These are phyloP conservation scores for Nomada hirtipes DNA, from an alignment of 2,888 invertebrate genomes.

Conservation along the genomic window DNA sequence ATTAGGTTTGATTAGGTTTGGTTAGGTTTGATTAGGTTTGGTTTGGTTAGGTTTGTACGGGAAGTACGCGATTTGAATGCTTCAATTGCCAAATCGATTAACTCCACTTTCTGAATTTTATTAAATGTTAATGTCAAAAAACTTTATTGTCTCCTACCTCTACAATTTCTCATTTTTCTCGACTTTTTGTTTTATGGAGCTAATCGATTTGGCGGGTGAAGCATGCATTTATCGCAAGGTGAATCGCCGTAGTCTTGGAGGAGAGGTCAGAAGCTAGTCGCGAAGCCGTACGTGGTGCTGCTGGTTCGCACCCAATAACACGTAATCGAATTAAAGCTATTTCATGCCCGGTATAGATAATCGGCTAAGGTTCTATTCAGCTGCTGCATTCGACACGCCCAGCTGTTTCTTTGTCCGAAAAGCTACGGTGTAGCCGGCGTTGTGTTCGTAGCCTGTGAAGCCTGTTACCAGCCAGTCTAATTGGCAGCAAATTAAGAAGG, in stretches of 20 bases:
- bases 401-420: constrained; percentile 37
- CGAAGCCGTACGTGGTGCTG: constrained; percentile 68
- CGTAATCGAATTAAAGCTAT: constrained; percentile 71
- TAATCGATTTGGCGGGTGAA: too few species aligned
- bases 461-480: background rate
- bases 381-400: constrained; percentile 38
- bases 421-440: background rate
- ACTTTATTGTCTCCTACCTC: too few species aligned
- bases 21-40: too few species aligned
- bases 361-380: constrained; percentile 45
- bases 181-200: too few species aligned
- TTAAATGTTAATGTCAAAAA: too few species aligned
- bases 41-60: too few species aligned
- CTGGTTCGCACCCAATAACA: constrained; percentile 68
- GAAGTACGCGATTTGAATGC: too few species aligned
- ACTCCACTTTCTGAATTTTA: too few species aligned
- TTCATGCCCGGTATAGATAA: constrained; percentile 49
- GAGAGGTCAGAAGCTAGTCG: constrained; percentile 46
- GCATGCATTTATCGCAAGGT: background rate
- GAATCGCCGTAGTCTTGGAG: constrained; percentile 2
- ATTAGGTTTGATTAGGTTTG: too few species aligned
- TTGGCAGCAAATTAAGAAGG: background rate
- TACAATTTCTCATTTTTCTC: too few species aligned
- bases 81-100: too few species aligned
- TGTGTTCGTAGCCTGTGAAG: background rate